phyloP scores from a whole-genome alignment of 2,797 vertebrate species.

The Squalus acanthias region DNA sequence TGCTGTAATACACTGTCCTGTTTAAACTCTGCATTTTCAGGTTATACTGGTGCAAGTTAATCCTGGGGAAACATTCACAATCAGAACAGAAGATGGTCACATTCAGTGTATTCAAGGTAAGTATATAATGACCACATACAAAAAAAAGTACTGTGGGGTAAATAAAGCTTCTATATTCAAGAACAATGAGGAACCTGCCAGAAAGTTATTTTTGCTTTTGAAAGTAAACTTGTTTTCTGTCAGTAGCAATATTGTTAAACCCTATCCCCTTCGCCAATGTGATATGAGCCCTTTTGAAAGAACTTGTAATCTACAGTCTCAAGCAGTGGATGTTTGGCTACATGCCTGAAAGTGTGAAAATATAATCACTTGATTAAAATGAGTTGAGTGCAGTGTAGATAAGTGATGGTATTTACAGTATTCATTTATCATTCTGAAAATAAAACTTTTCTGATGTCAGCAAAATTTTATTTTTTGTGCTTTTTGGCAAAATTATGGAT shows the following conservation, averaged over 20 bases:
- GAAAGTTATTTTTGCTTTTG: background rate
- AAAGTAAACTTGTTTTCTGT: background rate
- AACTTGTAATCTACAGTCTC: background rate
- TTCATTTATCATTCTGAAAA: too few species aligned
- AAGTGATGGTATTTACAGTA: background rate
- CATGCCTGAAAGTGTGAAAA: background rate
- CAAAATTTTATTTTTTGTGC: background rate
- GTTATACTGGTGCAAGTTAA: conserved; percentile 73
- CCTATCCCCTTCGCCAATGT: background rate
- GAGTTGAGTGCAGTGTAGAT: background rate
- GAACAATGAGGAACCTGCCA: background rate
- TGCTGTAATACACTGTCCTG: background rate
- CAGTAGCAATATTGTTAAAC: background rate
- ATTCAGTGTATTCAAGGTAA: conserved; percentile 70
- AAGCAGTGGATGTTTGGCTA: background rate
- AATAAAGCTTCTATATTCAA: background rate
- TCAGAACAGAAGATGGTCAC: conserved; percentile 69
- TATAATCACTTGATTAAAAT: background rate
- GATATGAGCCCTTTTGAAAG: background rate
- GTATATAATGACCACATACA: background rate
- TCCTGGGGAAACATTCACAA: conserved; percentile 69
- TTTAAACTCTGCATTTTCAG: conserved; percentile 48
- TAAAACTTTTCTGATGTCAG: too few species aligned
- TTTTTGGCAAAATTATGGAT: background rate
- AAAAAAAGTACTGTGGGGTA: background rate